Evolutionary conservation across 2,888 invertebrate species (phyloP).

Genomic region (Drosophila longiperda): DNA sequence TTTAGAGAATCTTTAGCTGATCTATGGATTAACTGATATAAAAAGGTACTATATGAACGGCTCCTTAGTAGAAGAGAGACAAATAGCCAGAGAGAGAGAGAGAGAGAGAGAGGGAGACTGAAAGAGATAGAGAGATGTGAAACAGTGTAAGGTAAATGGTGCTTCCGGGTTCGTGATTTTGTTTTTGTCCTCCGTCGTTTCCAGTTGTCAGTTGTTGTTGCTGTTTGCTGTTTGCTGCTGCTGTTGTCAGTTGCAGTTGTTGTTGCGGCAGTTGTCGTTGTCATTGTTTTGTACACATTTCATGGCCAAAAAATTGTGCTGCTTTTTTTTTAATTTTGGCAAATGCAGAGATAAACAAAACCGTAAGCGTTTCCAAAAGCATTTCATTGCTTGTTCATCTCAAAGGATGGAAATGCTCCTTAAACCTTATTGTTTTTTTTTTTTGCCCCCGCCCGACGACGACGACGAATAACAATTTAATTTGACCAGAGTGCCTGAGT

Average conservation of each 20-base stretch:
- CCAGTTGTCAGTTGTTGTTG: conserved; percentile 43
- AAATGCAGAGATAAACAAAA: conserved; percentile 18
- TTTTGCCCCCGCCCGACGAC: conserved; percentile 1
- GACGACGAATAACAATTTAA: conserved; percentile 67
- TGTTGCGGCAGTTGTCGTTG: conserved; percentile 65
- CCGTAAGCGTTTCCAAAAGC: conserved; percentile 47
- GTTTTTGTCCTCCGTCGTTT: conserved; percentile 65
- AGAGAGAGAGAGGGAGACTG: conserved; percentile 7
- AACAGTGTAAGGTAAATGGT: conserved; percentile 37
- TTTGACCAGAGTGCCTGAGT: conserved; percentile 52
- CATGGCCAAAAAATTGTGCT: conserved; percentile 70
- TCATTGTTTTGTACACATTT: conserved; percentile 73
- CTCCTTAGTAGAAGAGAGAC: conserved; percentile 27
- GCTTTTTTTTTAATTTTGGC: conserved; percentile 20
- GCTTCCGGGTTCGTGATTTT: conserved; percentile 85
- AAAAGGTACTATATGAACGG: conserved; percentile 5
- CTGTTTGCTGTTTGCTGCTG: conserved; percentile 17
- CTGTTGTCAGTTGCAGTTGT: conserved; percentile 40
- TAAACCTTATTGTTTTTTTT: neutral
- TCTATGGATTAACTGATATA: neutral
- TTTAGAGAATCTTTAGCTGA: neutral
- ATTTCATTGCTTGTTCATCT: conserved; percentile 62
- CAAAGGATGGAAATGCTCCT: conserved; percentile 33
- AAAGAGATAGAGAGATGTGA: conserved; percentile 8
- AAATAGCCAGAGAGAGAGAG: neutral